These are phyloP conservation scores for Hymenopus coronatus DNA, from an alignment of 2,888 invertebrate genomes.

Conservation along the genomic window DNA sequence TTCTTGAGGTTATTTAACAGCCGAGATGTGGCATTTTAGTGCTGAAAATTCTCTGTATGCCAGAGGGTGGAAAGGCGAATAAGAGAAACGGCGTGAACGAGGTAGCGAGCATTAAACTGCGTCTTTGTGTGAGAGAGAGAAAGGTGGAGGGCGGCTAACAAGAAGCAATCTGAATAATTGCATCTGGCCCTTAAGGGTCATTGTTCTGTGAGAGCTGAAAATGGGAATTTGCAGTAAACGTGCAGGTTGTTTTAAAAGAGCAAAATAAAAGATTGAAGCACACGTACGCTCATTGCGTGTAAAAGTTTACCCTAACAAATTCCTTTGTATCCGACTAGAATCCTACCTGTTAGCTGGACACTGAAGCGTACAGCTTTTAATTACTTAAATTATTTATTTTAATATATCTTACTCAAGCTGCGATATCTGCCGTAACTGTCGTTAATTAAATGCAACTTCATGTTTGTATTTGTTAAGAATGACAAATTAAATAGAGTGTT, in stretches of 20 bases:
- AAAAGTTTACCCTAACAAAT: background rate
- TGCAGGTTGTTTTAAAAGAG: background rate
- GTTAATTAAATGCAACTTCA: no score
- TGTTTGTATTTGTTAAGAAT: no score
- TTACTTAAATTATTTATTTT: no score
- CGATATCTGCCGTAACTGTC: no score
- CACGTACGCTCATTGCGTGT: background rate
- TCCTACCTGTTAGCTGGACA: no score
- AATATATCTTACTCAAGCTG: no score
- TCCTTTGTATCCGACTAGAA: background rate
- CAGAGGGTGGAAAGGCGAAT: background rate
- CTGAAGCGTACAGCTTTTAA: no score
- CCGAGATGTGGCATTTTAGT: background rate
- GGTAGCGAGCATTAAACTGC: background rate
- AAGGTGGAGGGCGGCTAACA: background rate
- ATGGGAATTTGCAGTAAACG: background rate
- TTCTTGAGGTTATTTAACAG: background rate
- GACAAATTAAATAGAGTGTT: no score
- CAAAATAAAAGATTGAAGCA: background rate
- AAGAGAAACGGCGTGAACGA: background rate
- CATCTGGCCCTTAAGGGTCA: background rate
- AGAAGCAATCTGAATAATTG: background rate
- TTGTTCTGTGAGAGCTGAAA: background rate
- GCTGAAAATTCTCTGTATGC: background rate
- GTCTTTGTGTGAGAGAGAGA: background rate